Base-by-base conservation (phyloP, 2,888 invertebrate species). In the Argyresthia albistria region DNA sequence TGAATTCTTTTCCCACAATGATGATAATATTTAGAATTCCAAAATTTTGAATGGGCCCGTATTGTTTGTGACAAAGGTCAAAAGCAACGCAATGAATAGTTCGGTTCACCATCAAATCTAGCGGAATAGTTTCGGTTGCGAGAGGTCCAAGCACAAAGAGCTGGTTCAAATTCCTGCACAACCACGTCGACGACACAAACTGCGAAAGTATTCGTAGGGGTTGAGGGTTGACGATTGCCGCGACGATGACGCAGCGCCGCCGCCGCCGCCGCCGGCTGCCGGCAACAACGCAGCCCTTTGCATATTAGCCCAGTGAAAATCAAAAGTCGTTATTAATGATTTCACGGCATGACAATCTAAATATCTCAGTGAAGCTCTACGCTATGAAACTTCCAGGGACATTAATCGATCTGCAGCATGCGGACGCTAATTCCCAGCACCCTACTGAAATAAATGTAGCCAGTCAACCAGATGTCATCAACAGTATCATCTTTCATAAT, bases 321-420 rank as follows among this genome's bases (percentile, higher is more conserved):
- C 84, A 84, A 81, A 84, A 84, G 74, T 82, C 78, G 76, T 70
- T 80, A 79, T 86, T 87, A 87, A 87, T 86, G 86, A 81, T 80
- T 76, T 67, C 58, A 60, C 73, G 71, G 64, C 80, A 80, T 84
- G 87, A 87, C 83, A 80, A 78, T 82, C 82, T 80, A 82, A 87
- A 86, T 82, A 83, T 83, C 82, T 80, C 69, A 52, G 45, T 51
- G 36, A 51, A 43, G 45, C 66, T 59, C 58, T 69, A 67, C 66
- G 60, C 63, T 66, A 67, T 66, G 64, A 68, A 79, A 80, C 70
- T 77, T 75, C 52, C 52, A 52, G 35, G 66, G 67, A 69, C 74
- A 74, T 76, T 78, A 80, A 80, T 74, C 76, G 71, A 52, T 46
- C 36, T 65, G 62, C 67, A 59, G 74, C 75, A 75, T 78, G 69